These are phyloP conservation scores for Burhinus oedicnemus DNA, from an alignment of 2,113 vertebrate genomes.

Conservation along the genomic window DNA sequence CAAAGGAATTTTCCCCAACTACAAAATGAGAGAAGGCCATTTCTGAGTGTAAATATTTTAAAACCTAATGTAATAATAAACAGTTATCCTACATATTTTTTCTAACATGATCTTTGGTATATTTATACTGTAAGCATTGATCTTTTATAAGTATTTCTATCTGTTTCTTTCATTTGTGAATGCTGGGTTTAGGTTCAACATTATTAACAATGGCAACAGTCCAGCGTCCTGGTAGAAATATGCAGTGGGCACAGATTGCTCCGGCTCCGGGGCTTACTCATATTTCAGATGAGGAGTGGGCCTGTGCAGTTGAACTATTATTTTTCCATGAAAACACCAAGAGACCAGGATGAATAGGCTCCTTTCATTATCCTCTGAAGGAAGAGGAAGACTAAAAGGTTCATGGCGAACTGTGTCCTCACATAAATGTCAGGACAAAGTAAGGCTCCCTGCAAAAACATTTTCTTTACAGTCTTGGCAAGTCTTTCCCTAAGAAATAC, in stretches of 20 bases:
- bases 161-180: constrained; percentile 38
- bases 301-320: constrained; percentile 53
- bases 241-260: constrained; percentile 46
- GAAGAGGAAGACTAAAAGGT: constrained; percentile 49
- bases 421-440: constrained; percentile 56
- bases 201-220: constrained; percentile 34
- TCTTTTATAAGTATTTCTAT: constrained; percentile 27
- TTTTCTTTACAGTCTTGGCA: constrained; percentile 53
- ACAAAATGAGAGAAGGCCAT: constrained; percentile 18
- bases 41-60: constrained; percentile 40
- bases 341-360: constrained; percentile 45
- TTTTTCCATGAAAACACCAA: constrained; percentile 50
- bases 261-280: neutral
- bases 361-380: constrained; percentile 57
- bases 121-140: constrained; percentile 4
- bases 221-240: constrained; percentile 11
- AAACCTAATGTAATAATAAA: constrained; percentile 29
- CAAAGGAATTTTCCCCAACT: constrained; percentile 48
- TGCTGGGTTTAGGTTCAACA: constrained; percentile 14
- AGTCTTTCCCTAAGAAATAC: constrained; percentile 12
- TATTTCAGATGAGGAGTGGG: constrained; percentile 58
- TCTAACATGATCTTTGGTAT: neutral
- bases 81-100: neutral
- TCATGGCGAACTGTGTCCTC: constrained; percentile 40
- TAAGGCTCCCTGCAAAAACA: constrained; percentile 46